phyloP scores from a whole-genome alignment of 2,888 invertebrate genomes.

The Zeuzera pyrina region DNA sequence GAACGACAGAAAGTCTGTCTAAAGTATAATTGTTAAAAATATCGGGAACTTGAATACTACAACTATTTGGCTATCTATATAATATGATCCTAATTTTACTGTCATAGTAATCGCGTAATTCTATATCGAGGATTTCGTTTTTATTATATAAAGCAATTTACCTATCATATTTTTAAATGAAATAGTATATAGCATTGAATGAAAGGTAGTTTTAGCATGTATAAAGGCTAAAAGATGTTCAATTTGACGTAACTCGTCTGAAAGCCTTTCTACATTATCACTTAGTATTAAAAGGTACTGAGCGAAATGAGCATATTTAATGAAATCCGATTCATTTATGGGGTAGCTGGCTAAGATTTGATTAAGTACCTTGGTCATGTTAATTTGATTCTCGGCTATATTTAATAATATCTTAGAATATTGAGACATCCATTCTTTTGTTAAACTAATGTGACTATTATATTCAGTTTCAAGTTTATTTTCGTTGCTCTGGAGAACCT shows the following conservation, averaged over 20 bases:
- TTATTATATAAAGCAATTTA: not conserved
- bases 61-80: not conserved
- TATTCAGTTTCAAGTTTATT: slow-evolving; percentile 13
- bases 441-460: slow-evolving; percentile 17
- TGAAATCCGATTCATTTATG: slow-evolving; percentile 3
- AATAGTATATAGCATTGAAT: not conserved
- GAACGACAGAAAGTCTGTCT: not conserved
- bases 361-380: slow-evolving; percentile 7
- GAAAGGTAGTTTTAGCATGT: not conserved
- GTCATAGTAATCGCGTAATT: not conserved
- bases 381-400: slow-evolving; percentile 12
- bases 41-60: slow-evolving; percentile 1
- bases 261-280: slow-evolving; percentile 2
- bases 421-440: slow-evolving; percentile 13
- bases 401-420: slow-evolving; percentile 7
- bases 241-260: not conserved
- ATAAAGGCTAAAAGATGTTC: not conserved
- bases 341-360: not conserved
- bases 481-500: slow-evolving; percentile 13
- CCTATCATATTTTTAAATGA: not conserved
- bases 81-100: not conserved
- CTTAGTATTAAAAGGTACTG: slow-evolving; percentile 2
- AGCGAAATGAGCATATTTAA: slow-evolving; percentile 9
- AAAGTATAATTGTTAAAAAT: not conserved
- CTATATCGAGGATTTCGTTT: not conserved